These are phyloP conservation scores for Colius striatus DNA, from an alignment of 2,113 vertebrate species.

Conservation along the genomic window DNA sequence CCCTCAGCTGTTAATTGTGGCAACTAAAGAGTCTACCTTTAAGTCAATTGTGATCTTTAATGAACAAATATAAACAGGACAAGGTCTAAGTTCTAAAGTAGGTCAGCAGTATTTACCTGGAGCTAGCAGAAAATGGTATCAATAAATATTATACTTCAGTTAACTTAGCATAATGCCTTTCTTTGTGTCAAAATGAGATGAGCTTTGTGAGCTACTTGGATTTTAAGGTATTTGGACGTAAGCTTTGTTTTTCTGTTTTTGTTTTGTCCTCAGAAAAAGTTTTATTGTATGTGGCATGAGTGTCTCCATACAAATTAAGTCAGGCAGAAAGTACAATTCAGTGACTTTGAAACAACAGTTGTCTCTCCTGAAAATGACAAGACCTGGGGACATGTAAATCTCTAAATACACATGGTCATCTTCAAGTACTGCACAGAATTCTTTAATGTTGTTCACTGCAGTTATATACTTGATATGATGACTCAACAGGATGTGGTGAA, in stretches of 20 bases:
- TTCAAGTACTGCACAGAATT: neutral
- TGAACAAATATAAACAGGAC: neutral
- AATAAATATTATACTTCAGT: neutral
- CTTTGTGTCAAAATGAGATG: neutral
- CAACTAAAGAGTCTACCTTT: neutral
- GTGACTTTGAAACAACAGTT: slow-evolving; percentile 22
- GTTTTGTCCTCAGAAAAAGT: neutral
- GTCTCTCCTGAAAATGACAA: slow-evolving; percentile 1
- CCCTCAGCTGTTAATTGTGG: neutral
- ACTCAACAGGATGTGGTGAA: neutral
- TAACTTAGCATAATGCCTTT: neutral
- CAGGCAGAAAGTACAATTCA: slow-evolving; percentile 27
- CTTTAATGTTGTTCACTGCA: slow-evolving; percentile 4
- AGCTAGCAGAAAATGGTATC: neutral
- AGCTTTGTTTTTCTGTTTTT: neutral
- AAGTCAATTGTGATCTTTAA: neutral
- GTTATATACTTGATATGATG: neutral
- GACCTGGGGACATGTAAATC: neutral
- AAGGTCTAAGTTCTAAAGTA: neutral
- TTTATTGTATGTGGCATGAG: neutral
- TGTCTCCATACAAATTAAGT: neutral
- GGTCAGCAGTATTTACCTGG: neutral
- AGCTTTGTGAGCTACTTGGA: neutral
- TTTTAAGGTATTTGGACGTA: neutral
- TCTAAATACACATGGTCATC: neutral